A percentile compares a stretch with the other conserved stretches of the same genome.
phyloP scores from a whole-genome alignment of 35 echinoderm and acorn worm species.

The Patiria miniata region DNA sequence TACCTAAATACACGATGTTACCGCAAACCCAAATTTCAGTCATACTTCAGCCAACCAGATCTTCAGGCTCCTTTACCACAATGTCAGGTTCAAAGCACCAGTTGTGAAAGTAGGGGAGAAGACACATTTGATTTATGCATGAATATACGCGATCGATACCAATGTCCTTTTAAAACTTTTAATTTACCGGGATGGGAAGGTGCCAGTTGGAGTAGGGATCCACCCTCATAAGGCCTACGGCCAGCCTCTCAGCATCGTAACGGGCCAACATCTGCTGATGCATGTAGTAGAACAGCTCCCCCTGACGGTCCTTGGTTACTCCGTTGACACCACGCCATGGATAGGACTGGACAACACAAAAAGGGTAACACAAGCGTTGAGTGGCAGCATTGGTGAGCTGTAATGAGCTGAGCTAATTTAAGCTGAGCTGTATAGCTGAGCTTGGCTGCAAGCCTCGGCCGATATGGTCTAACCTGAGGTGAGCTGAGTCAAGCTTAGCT shows the following conservation, averaged over 20 bases:
- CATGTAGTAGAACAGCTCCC: constrained; percentile 81
- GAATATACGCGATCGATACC: not conserved
- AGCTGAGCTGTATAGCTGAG: too few relatives aligned
- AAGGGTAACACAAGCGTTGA: not conserved
- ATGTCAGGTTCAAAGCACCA: not conserved
- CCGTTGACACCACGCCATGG: constrained; percentile 31
- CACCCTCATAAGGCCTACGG: constrained; percentile 46
- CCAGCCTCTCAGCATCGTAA: constrained; percentile 69
- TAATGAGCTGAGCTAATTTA: too few relatives aligned
- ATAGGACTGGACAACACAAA: constrained; percentile 33
- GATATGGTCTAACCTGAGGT: too few relatives aligned
- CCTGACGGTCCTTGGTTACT: constrained; percentile 47
- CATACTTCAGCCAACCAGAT: not conserved
- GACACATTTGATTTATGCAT: not conserved
- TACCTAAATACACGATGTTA: not conserved
- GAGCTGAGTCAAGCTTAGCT: too few relatives aligned
- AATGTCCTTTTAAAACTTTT: not conserved
- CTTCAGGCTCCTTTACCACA: not conserved
- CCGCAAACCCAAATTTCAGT: not conserved
- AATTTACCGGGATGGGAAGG: constrained; percentile 25
- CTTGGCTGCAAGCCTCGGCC: too few relatives aligned
- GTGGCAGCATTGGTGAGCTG: not conserved
- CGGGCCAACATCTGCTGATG: constrained; percentile 73
- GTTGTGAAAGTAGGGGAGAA: too few relatives aligned
- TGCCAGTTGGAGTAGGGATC: constrained; percentile 41